Evolutionary conservation across 2,113 vertebrate species (phyloP), one percentile per base, ranked within the genome.

Genomic region (Cheilinus undulatus): DNA sequence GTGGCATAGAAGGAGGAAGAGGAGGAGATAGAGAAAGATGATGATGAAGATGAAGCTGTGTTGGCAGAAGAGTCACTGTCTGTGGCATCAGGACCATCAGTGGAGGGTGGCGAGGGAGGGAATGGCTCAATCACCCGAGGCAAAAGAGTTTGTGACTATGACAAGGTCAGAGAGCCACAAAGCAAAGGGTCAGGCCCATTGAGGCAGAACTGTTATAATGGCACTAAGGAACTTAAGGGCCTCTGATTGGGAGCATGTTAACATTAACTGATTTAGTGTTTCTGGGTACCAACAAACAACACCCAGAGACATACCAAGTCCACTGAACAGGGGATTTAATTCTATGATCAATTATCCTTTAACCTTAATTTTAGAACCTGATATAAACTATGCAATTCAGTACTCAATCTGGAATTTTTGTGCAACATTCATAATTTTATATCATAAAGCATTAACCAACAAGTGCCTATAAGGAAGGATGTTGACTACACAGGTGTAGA

Each of bases 1-100:
- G 91, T 77, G 67, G 89, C 91, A 82, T 83, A 93, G 17, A 84
- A 93, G 88, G 86, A 82, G 69, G 92, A 94, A 77, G 92, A 94
- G 73, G 93, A 90, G 27, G 82, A 93, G 64, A 84, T 84, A 83
- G 89, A 92, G 70, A 91, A 93, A 69, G 91, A 86, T 60, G 90
- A 93, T 42, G 88, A 84, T 59, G 92, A 90, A 30, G 88, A 93
- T 43, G 91, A 92, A 84, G 91, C 86, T 69, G 87, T 92, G 92
- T 83, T 88, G 80, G 91, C 49, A 81, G 89, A 93, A 28, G 89
- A 93, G 58, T 91, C 93, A 73, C 89, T 94, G 86, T 89, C 93
- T 68, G 93, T 87, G 30, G 90, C 63, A 73, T 93, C 89, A 0
- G 92, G 92, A 56, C 90, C 91, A 88, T 92, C 90, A 2, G 92